Percentiles rank a stretch among this genome's conserved stretches.
Conservation (phyloP, 2,888 invertebrate genomes). For the Zhuqinia jingwanae region DNA sequence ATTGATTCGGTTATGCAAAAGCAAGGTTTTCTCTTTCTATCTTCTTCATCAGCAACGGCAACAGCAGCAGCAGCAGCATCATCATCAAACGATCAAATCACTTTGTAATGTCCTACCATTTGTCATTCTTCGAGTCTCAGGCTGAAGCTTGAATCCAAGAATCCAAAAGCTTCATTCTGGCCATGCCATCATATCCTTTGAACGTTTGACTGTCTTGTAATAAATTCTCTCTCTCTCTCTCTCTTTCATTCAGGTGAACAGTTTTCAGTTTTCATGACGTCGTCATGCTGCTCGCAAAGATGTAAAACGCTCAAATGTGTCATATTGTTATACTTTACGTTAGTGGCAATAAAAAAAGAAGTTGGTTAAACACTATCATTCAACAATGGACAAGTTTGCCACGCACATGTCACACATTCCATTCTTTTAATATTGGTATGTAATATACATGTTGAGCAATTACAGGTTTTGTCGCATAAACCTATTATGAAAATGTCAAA, state of each 20-base stretch:
- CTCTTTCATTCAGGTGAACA: not conserved
- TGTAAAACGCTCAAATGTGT: not conserved
- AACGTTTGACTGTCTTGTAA: too few relatives aligned
- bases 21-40: slow-evolving; percentile 65
- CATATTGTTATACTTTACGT: not conserved
- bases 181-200: too few relatives aligned
- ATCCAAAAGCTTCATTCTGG: not conserved
- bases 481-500: too few relatives aligned
- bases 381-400: not conserved
- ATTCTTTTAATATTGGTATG: not conserved
- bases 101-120: slow-evolving; percentile 22
- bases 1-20: slow-evolving; percentile 67
- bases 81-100: not conserved
- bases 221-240: not conserved
- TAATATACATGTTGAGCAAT: not conserved
- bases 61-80: not conserved
- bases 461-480: not conserved
- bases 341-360: too few relatives aligned
- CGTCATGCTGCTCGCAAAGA: not conserved
- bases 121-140: slow-evolving; percentile 46
- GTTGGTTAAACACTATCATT: not conserved
- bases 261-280: not conserved
- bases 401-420: slow-evolving; percentile 13
- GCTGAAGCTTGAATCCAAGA: not conserved
- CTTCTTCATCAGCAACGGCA: slow-evolving; percentile 59